Base-by-base conservation (phyloP, 2,113 vertebrate species). In the Phasianus colchicus region DNA sequence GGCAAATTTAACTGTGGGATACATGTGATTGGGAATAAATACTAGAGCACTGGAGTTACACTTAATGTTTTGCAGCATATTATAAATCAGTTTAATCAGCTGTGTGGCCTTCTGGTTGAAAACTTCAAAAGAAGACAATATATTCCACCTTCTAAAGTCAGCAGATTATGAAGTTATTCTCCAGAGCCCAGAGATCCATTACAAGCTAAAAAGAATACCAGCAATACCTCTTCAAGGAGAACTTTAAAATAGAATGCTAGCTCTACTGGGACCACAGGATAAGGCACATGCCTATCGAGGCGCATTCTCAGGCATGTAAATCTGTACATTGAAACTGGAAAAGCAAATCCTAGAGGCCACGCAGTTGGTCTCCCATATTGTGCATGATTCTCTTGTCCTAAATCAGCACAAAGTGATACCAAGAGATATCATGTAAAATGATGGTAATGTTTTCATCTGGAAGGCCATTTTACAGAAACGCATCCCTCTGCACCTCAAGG, bases 151-250 rank as follows among this genome's bases (percentile, higher is more conserved):
- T 91, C 76, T 77, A 5, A 88, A 88, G 69, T 86, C 85, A 92
- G 83, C 45, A 91, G 42, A 93, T 78, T 71, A 94, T 83, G 54
- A 86, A 80, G 60, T 85, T 88, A 93, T 15, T 85, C 94, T 88
- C 91, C 17, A 86, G 93, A 91, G 91, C 36, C 29, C 60, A 92
- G 45, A 89, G 75, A 95, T 64, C 72, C 87, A 93, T 88, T 92
- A 93, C 20, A 94, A 87, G 38, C 69, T 55, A 85, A 50, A 80
- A 65, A 85, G 50, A 80, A 2, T 80, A 85, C 47, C 64, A 91
- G 72, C 42, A 86, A 60, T 36, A 83, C 8, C 55, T 92, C 64
- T 96, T 93, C 87, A 93, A 94, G 91, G 94, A 89, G 94, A 92
- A 70, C 75, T 93, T 88, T n/a, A 58, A 95, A 95, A 92, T 89